Base-by-base conservation (phyloP, 1,140 invertebrate species). In the Pomacea maculata region DNA sequence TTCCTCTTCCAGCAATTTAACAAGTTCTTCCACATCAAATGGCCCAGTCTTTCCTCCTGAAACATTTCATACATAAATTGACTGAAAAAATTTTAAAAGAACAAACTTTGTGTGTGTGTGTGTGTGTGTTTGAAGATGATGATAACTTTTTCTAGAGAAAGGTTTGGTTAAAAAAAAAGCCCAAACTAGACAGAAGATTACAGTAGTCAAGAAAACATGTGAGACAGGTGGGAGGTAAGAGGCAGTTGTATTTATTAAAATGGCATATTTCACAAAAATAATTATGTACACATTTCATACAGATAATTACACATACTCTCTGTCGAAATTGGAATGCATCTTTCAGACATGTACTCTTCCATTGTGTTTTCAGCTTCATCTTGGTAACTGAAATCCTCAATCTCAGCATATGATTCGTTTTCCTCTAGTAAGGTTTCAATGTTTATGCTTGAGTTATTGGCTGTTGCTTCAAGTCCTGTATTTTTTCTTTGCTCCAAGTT, bases 1-100 rank as follows among this genome's bases (percentile, higher is more conserved):
- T 88, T 98, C 95, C 85, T 93, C 93, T 84, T 93, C 92, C 25
- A 99, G 90, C 67, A 97, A 88, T 21, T 94, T 93, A 0, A 98
- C 94, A 54, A 98, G 89, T 82, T 98, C 96, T 90, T 97, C 95
- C 63, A 98, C 93, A 86, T 97, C 96, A 91, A 94, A 97, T 1
- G 97, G 96, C 34, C 96, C 96, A 83, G 88, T 93, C 79, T 93
- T 86, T 3, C 96, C 96, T 87, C 95, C 96, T 97, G 85, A 25
- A 79, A 83, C 78, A 77, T 54, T 45, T 45, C 34, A 45, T 45
- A 45, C 61, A 79, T 25, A n/a, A 81, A 68, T 54, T 79, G 17
- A 25, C 25, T 25, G 25, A 25, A 29, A 61, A 7, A 11, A 12
- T 52, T 80, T 65, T 72, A 52, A 21, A 14, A 76, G 34, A 4